Conservation (phyloP, 37 sponge, comb jelly and placozoan genomes). For the Aphrocallistes beatrix region DNA sequence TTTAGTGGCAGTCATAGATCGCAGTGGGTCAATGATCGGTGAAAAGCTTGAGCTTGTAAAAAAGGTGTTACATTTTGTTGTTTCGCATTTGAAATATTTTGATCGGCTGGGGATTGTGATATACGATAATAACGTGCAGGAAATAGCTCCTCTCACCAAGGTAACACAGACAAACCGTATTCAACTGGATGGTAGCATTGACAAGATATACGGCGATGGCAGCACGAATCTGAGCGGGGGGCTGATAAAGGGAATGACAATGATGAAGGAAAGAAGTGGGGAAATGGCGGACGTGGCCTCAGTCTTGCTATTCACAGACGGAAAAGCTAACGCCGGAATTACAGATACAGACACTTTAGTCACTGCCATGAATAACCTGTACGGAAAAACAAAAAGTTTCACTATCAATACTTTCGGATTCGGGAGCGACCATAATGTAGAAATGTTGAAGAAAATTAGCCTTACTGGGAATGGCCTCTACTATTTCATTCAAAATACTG, state of each 20-base stretch:
- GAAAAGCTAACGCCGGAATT: constrained; percentile 60
- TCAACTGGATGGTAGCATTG: constrained; percentile 24
- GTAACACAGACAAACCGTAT: constrained; percentile 47
- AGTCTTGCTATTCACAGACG: constrained; percentile 79
- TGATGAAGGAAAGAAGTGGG: not conserved
- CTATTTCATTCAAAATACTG: constrained; percentile 21
- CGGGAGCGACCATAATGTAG: constrained; percentile 15
- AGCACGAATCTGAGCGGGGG: constrained; percentile 79
- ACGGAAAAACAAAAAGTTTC: not conserved
- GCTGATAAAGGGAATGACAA: constrained; percentile 37
- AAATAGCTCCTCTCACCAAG: constrained; percentile 38
- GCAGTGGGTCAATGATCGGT: constrained; percentile 77
- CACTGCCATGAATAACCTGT: constrained; percentile 42
- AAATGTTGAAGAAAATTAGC: constrained; percentile 20
- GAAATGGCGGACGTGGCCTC: constrained; percentile 62
- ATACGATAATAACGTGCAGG: constrained; percentile 50
- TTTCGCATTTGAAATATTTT: constrained; percentile 38
- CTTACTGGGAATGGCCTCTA: not conserved
- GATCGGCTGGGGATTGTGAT: constrained; percentile 65
- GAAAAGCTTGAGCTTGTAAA: constrained; percentile 60
- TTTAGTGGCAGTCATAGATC: constrained; percentile 79
- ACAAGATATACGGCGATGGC: constrained; percentile 28
- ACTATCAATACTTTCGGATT: constrained; percentile 24
- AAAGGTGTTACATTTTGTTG: constrained; percentile 68
- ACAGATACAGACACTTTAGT: constrained; percentile 36